Evolutionary conservation across 2,113 vertebrate genomes (phyloP).

Genomic region (Dissostichus mawsoni): DNA sequence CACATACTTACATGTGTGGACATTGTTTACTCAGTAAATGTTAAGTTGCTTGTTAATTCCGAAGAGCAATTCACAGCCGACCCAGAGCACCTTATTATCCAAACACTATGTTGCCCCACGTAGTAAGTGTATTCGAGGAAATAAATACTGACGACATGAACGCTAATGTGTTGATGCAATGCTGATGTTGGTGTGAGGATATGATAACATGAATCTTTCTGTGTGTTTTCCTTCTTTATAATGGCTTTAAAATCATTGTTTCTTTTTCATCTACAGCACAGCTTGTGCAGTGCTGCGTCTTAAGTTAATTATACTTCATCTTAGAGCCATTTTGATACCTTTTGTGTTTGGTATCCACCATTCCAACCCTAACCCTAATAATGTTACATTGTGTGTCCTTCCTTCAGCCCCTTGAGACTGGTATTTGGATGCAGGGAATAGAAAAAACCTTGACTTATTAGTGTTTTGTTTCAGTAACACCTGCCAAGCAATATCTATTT

Average conservation of each 20-base stretch:
- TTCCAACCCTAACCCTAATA: too few species aligned
- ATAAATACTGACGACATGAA: not conserved
- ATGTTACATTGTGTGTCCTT: not conserved
- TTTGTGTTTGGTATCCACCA: too few species aligned
- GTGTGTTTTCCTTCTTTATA: not conserved
- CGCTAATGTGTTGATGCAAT: not conserved
- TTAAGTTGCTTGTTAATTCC: too few species aligned
- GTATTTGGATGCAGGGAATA: not conserved
- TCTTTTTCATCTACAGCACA: not conserved
- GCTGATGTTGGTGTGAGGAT: not conserved
- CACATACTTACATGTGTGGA: too few species aligned
- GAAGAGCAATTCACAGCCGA: too few species aligned
- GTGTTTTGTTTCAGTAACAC: not conserved
- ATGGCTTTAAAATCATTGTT: not conserved
- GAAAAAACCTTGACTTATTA: not conserved
- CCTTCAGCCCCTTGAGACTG: not conserved
- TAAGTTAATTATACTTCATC: too few species aligned
- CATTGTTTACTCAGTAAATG: too few species aligned
- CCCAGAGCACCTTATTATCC: not conserved
- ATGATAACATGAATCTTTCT: conserved; percentile 1
- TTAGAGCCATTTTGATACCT: too few species aligned
- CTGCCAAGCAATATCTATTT: not conserved
- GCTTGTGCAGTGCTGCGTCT: not conserved
- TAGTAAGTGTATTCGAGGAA: not conserved
- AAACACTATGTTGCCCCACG: too few species aligned